Conservation (phyloP, 2,113 vertebrate genomes). For the Cochlearius cochlearius region DNA sequence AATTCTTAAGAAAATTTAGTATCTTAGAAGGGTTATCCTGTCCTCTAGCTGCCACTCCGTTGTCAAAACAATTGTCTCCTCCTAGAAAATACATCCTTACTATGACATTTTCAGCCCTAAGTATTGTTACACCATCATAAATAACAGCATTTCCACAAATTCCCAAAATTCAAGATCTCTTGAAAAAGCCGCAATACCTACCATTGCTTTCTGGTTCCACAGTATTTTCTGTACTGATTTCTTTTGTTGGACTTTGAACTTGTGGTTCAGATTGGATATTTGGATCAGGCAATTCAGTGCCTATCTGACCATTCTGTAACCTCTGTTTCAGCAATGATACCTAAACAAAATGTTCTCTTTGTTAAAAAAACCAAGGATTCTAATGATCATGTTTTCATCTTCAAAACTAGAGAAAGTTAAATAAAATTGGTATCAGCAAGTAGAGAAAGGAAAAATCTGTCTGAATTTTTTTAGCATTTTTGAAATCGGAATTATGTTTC, state of each 20-base stretch:
- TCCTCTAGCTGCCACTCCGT: background rate
- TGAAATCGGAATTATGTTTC: background rate
- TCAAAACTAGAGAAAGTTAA: background rate
- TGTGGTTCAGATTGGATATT: constrained; percentile 43
- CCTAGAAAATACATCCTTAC: background rate
- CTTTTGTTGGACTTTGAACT: constrained; percentile 65
- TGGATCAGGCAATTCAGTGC: constrained; percentile 56
- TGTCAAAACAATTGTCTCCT: background rate
- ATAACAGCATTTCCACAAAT: background rate
- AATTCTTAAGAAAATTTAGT: background rate
- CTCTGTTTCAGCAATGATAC: constrained; percentile 89
- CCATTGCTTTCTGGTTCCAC: constrained; percentile 43
- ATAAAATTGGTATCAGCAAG: background rate
- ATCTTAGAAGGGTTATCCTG: background rate
- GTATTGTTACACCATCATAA: background rate
- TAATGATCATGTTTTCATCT: background rate
- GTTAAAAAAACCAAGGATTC: background rate
- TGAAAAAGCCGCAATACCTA: background rate
- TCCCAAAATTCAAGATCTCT: background rate
- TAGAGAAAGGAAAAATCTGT: background rate
- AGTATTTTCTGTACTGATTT: constrained; percentile 40
- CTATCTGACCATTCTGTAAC: constrained; percentile 70
- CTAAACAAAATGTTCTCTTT: constrained; percentile 66
- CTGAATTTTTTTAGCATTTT: background rate
- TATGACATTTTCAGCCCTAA: background rate